Evolutionary conservation across 2,888 invertebrate species (phyloP), one percentile per base, ranked within the genome.

Genomic region (Leptinotarsa tumamoca): DNA sequence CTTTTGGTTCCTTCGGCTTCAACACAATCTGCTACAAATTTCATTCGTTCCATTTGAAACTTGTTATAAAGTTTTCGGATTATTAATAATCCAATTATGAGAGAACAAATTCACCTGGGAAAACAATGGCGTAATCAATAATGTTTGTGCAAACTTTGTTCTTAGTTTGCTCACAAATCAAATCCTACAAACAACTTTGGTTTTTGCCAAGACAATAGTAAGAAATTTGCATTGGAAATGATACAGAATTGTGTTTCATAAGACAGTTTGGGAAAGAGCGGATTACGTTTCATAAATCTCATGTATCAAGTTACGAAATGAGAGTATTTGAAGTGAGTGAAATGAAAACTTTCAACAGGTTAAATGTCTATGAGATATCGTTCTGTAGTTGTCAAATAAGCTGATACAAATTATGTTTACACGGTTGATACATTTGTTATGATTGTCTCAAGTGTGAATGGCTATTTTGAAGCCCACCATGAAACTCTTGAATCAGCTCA

Each of bases 61-160:
- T 70, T 61, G 58, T 49, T 56, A 70, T 21, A 49, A 21, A 70
- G 43, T 70, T 21, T 58, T 49, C 21, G 43, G 70, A 70, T 70
- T 70, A 70, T 58, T 58, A 70, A 58, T 58, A 70, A 70, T 70
- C 70, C 61, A 58, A 56, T 43, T 13, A 58, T 15, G 49, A 10
- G 70, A 61, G 70, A 70, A 58, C 70, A 58, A 70, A 70, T 49
- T 70, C 70, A 70, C 70, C 70, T 70, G 70, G 58, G 70, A 70
- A 14, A 70, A 70, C 70, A 70, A 69, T 56, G 69, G 69, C 56
- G 15, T 18, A 54, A 69, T 69, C 69, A 54, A 70, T 70, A 49
- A 61, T 70, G 58, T 70, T 58, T 61, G 49, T 27, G 21, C 43
- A 58, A 51, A 70, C 21, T 70, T 58, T 21, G 17, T 69, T 17